Percentiles rank a stretch among this genome's conserved stretches.
These are phyloP conservation scores for Lophius piscatorius DNA, from an alignment of 2,113 vertebrate genomes.

Conservation along the genomic window DNA sequence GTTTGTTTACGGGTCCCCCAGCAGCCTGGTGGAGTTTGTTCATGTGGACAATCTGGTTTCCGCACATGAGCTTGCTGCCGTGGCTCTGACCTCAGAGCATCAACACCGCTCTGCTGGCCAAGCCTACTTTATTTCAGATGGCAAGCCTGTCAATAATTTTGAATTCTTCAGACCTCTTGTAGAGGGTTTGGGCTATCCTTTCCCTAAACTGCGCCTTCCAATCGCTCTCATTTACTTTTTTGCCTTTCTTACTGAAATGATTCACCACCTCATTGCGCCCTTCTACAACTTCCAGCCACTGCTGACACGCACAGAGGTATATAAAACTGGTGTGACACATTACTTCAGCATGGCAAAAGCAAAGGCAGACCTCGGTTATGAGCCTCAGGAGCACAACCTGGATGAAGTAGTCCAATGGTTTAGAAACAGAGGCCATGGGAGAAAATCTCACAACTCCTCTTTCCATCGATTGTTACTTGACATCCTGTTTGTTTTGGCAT, in stretches of 20 bases:
- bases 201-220: constrained; percentile 86
- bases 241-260: constrained; percentile 89
- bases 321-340: constrained; percentile 92
- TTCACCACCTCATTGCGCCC: constrained; percentile 80
- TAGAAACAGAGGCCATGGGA: constrained; percentile 82
- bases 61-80: constrained; percentile 86
- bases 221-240: constrained; percentile 86
- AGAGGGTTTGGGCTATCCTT: constrained; percentile 90
- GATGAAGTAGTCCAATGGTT: constrained; percentile 91
- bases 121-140: constrained; percentile 95
- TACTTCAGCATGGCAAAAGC: constrained; percentile 94
- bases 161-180: constrained; percentile 93
- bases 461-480: constrained; percentile 58
- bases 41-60: constrained; percentile 92
- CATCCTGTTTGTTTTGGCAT: constrained; percentile 71
- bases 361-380: constrained; percentile 85
- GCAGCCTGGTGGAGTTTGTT: constrained; percentile 92
- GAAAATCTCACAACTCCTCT: constrained; percentile 38
- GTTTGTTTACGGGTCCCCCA: constrained; percentile 88
- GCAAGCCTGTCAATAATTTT: constrained; percentile 91
- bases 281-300: constrained; percentile 94
- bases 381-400: constrained; percentile 82
- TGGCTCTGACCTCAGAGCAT: constrained; percentile 80
- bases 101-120: constrained; percentile 86
- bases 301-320: constrained; percentile 92